These are phyloP conservation scores for Synanthedon vespiformis DNA, from an alignment of 2,888 invertebrate species.

Conservation along the genomic window DNA sequence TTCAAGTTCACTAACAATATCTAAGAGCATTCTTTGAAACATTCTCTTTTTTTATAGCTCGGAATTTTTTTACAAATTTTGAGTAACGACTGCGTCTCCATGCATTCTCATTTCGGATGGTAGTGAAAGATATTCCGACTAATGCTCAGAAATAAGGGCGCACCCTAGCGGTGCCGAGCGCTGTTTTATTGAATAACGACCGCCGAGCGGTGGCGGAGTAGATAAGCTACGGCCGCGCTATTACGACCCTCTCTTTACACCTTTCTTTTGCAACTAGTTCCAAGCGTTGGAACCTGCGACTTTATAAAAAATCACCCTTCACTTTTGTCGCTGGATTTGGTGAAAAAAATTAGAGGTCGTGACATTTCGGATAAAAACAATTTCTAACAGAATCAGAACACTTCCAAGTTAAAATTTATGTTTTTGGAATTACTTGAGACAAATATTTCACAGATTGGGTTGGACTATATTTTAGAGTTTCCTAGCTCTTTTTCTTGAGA, in stretches of 20 bases:
- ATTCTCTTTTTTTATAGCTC: too few relatives aligned
- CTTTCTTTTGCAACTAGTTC: neutral
- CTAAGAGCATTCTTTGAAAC: too few relatives aligned
- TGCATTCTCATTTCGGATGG: conserved; percentile 13
- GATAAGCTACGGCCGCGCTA: conserved; percentile 33
- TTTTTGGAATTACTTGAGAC: too few relatives aligned
- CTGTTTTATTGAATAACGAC: conserved; percentile 56
- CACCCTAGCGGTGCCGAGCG: conserved; percentile 20
- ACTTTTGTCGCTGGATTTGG: conserved; percentile 19
- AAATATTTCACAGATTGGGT: too few relatives aligned
- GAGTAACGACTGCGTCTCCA: neutral
- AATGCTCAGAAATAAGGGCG: conserved; percentile 25
- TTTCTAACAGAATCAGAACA: too few relatives aligned
- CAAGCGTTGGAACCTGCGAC: neutral
- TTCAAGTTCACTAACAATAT: too few relatives aligned
- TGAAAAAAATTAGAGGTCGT: conserved; percentile 27
- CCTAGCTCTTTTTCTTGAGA: too few relatives aligned
- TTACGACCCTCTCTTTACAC: conserved; percentile 3
- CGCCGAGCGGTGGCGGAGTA: conserved; percentile 28
- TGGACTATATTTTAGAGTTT: too few relatives aligned
- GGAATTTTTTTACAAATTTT: too few relatives aligned
- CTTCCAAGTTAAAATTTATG: too few relatives aligned
- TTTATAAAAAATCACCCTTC: too few relatives aligned
- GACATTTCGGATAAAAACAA: conserved; percentile 16
- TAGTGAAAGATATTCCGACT: conserved; percentile 25